Base-by-base conservation (phyloP, 2,113 vertebrate species). In the Caloenas nicobarica region DNA sequence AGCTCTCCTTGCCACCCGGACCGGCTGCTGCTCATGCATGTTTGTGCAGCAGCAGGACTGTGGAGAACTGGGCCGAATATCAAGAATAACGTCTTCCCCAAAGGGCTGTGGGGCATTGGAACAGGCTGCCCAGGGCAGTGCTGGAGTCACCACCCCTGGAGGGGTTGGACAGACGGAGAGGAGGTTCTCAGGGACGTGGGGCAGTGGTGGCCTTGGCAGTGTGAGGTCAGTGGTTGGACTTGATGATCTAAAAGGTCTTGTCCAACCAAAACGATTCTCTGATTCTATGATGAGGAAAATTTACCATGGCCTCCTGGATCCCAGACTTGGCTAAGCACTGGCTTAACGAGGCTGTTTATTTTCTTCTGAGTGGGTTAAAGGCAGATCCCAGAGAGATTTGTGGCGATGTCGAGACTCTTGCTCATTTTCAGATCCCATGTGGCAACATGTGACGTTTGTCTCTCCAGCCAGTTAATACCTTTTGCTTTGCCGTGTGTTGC, bases 401-500 rank as follows among this genome's bases (percentile, higher is more conserved):
- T 60, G 71, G 65, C 50, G 11, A 0, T 1, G 6, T 3, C 25
- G 36, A 16, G 31, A 15, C 33, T 34, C 9, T 0, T 3, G 42
- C 69, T 31, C 48, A 51, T 25, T 54, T n/a, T n/a, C 64, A n/a
- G 51, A 8, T 5, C 31, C 16, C 26, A 3, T 5, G 10, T 38
- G 48, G 33, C 40, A 50, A 22, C 5, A 3, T 0, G 16, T 56
- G 72, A 8, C 25, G 1, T 19, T 42, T 46, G 29, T 16, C 36
- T 68, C 26, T 48, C 38, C 84, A 10, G 16, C 16, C 11, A 2
- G 23, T 16, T 46, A 26, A 42, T 5, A 1, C 10, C 17, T 1
- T 84, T 42, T 60, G 42, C n/a, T 56, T 79, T 91, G 22, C 77
- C 73, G 1, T 92, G 86, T 97, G 78, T 95, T 90, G 0, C 97